Percentiles rank a stretch among this genome's conserved stretches.
phyloP scores from a whole-genome alignment of 2,888 invertebrate species.

The Carterocephalus palaemon region DNA sequence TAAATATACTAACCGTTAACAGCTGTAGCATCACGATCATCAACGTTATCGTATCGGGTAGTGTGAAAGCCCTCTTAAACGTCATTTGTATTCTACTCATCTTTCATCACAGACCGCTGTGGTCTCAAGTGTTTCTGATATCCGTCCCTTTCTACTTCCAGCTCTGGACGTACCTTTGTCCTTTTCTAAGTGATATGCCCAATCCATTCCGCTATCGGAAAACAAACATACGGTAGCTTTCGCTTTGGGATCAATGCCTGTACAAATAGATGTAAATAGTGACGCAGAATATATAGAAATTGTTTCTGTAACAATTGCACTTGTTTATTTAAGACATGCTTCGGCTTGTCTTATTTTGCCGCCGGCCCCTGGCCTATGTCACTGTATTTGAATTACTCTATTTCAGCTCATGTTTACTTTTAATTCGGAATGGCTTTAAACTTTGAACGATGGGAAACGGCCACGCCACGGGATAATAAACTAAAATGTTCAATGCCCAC shows the following conservation, averaged over 20 bases:
- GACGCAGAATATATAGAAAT: constrained; percentile 32
- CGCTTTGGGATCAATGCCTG: constrained; percentile 55
- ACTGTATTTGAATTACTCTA: constrained; percentile 42
- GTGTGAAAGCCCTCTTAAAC: constrained; percentile 23
- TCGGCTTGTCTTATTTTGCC: constrained; percentile 55
- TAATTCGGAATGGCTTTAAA: constrained; percentile 12
- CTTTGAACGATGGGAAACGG: no score
- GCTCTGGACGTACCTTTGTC: constrained; percentile 40
- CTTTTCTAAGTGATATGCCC: constrained; percentile 54
- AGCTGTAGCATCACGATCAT: no score
- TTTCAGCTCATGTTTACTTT: constrained; percentile 18
- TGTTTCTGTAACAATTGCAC: constrained; percentile 43
- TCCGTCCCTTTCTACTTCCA: constrained; percentile 46
- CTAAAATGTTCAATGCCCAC: no score
- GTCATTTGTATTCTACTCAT: constrained; percentile 57
- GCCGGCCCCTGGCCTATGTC: constrained; percentile 44
- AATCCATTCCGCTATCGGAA: constrained; percentile 49
- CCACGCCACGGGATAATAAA: no score
- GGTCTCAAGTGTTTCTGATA: constrained; percentile 61
- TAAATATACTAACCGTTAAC: no score
- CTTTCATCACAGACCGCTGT: constrained; percentile 64
- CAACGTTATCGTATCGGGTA: constrained; percentile 4
- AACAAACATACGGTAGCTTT: constrained; percentile 54
- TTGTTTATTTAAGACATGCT: constrained; percentile 57
- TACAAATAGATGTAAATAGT: constrained; percentile 45